Conservation (phyloP, 2,888 invertebrate genomes). For the Hydrotaea diabolus region DNA sequence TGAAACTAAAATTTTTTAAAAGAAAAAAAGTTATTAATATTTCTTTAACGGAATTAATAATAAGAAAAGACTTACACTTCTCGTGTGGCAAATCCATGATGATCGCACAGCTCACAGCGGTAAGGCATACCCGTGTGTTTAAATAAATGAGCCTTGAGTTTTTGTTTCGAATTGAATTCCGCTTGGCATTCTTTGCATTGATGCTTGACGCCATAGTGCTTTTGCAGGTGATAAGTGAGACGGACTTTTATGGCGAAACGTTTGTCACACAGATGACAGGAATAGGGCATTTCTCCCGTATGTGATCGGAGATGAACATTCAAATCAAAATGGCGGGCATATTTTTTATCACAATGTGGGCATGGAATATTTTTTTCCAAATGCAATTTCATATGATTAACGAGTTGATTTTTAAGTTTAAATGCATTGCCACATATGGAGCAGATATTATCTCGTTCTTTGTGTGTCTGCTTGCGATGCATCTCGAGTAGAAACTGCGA, state of each 20-base stretch:
- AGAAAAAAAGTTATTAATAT: too few relatives aligned
- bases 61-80: constrained; percentile 66
- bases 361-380: constrained; percentile 71
- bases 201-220: constrained; percentile 71
- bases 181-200: constrained; percentile 70
- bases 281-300: constrained; percentile 71
- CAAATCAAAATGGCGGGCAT: constrained; percentile 71
- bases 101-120: constrained; percentile 68
- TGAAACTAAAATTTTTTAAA: constrained; percentile 67
- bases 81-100: constrained; percentile 69
- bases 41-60: background rate
- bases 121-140: constrained; percentile 74
- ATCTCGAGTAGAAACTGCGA: constrained; percentile 66
- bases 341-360: constrained; percentile 71
- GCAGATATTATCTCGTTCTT: constrained; percentile 69
- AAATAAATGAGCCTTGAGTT: constrained; percentile 70
- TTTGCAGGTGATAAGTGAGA: constrained; percentile 73
- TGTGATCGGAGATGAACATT: constrained; percentile 71
- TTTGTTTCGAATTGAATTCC: constrained; percentile 71
- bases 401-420: constrained; percentile 70
- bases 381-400: constrained; percentile 71
- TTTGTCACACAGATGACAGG: constrained; percentile 72
- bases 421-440: constrained; percentile 70
- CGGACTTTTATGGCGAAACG: constrained; percentile 73
- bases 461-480: constrained; percentile 70